These are phyloP conservation scores for Xanthorhoe designata DNA, from an alignment of 2,888 invertebrate species.

Conservation along the genomic window DNA sequence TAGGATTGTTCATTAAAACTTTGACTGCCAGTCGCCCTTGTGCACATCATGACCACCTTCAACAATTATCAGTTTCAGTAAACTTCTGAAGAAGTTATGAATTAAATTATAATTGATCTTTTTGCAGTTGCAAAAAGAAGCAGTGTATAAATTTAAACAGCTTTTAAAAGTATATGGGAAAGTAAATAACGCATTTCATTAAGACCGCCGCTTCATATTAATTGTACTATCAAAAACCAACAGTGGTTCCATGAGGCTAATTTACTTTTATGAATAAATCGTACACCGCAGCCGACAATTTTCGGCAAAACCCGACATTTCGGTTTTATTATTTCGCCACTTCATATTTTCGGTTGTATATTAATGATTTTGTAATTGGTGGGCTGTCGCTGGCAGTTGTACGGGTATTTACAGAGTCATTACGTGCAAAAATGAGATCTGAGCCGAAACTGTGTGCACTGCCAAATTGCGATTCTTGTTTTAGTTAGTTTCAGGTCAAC, in stretches of 20 bases:
- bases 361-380: constrained; percentile 79
- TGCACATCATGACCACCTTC: too few species aligned
- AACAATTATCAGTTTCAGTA: too few species aligned
- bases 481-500: constrained; percentile 16
- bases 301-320: constrained; percentile 51
- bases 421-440: constrained; percentile 49
- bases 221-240: constrained; percentile 35
- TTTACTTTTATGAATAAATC: constrained; percentile 66
- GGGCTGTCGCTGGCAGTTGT: constrained; percentile 65
- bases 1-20: too few species aligned
- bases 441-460: constrained; percentile 20
- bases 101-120: too few species aligned
- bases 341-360: constrained; percentile 73
- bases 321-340: constrained; percentile 68
- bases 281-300: constrained; percentile 58
- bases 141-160: not conserved
- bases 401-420: constrained; percentile 62
- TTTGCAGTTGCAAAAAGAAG: not conserved
- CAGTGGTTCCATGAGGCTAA: constrained; percentile 60
- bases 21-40: too few species aligned
- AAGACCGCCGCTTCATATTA: constrained; percentile 22
- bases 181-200: constrained; percentile 26
- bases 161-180: not conserved
- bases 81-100: too few species aligned
- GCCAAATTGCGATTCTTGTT: constrained; percentile 29